Evolutionary conservation across 30 jellyfish, hydroid and myxozoan genomes (phyloP).

Genomic region (Chrysaora quinquecirrha): DNA sequence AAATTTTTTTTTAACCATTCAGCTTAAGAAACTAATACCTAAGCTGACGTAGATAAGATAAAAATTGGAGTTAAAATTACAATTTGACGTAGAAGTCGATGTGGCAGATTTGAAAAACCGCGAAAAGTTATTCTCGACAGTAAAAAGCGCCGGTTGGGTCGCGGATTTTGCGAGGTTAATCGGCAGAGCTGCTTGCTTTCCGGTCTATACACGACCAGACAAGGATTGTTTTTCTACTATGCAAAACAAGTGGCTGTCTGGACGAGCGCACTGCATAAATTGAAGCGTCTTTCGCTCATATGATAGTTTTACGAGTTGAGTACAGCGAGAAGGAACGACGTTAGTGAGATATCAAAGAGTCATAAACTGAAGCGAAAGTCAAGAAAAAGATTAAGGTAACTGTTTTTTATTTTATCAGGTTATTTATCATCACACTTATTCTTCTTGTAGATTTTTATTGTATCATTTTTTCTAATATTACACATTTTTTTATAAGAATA

Average conservation of each 20-base stretch:
- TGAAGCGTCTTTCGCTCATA: background rate
- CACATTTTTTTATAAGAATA: too few species aligned
- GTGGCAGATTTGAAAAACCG: background rate
- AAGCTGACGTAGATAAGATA: too few species aligned
- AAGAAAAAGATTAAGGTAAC: too few species aligned
- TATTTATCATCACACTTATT: too few species aligned
- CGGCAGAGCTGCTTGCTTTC: background rate
- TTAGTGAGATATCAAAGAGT: background rate
- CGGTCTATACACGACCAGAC: background rate
- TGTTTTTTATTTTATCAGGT: too few species aligned
- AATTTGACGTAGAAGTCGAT: background rate
- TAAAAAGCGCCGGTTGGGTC: too few species aligned
- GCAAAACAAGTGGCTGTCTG: background rate
- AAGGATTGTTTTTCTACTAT: background rate
- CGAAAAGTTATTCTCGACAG: background rate
- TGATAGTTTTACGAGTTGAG: background rate
- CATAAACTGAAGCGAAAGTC: too few species aligned
- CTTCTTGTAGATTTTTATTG: too few species aligned
- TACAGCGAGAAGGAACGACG: background rate
- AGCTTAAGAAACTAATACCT: too few species aligned
- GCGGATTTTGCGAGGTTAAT: constrained; percentile 1
- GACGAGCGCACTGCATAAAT: background rate
- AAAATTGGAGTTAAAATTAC: too few species aligned
- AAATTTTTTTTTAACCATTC: too few species aligned
- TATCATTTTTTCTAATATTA: too few species aligned